Evolutionary conservation across 2,797 vertebrate genomes (phyloP), one percentile per base, ranked within the genome.

Genomic region (Centropyge bicolor): DNA sequence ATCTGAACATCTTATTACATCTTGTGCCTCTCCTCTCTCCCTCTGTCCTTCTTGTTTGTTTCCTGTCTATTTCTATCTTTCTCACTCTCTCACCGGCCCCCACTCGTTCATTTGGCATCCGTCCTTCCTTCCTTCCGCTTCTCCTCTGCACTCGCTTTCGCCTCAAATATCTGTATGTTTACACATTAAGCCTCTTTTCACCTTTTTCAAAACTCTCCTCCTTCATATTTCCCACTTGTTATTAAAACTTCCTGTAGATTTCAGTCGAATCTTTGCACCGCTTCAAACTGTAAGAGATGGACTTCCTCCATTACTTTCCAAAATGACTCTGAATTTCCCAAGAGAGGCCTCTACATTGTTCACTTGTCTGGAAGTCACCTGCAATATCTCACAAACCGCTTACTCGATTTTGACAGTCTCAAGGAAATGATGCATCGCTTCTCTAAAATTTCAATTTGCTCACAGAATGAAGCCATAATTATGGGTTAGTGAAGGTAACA

Each of bases 1-100:
- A 87, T 87, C 85, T 74, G 70, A 83, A 71, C 78, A 82, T 84
- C 80, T 89, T 88, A 88, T 91, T 90, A 80, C 83, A 89, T 84
- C 70, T 73, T 67, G 62, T 56, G 62, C 82, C 52, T 88, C 62
- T 87, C 38, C 36, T 69, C 80, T 80, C 79, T 83, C 63, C 22
- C 69, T 76, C 64, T 82, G 75, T 86, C 83, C 88, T 77, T 81
- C 71, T 81, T 81, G 77, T 89, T 89, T 80, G 70, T 81, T 90
- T 88, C 69, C 77, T 82, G 71, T 89, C 88, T 88, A 83, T 89
- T 84, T 86, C 85, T 66, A 65, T 88, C 75, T 54, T 70, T 82
- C 76, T 91, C 91, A 75, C 87, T 76, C 79, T 80, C 82, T 64
- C 40, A 17, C 81, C 62, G 3, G 73, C 90, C 76, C 65, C 81